Base-by-base conservation (phyloP, 2,888 invertebrate genomes). In the Asteroscopus sphinx region DNA sequence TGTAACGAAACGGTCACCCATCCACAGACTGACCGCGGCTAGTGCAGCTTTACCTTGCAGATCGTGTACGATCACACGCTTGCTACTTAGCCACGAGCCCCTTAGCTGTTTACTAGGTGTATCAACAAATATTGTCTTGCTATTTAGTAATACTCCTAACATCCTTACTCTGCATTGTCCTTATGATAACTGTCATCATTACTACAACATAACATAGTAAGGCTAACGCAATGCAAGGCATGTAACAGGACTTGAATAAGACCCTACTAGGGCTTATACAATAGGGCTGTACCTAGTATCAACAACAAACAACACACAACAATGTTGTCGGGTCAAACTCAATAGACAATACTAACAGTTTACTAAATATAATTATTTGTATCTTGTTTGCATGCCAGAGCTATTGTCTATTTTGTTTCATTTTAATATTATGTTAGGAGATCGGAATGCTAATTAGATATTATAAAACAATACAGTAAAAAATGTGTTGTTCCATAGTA, bases 231-330 rank as follows among this genome's bases (percentile, higher is more conserved):
- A 48, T 59, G 42, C 52, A 62, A 49, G 30, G 41, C 55, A 45
- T 69, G 70, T 80, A 61, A 81, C 48, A 69, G 47, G 54, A 59
- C 68, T 79, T 77, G 59, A 46, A 72, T 81, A 82, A 79, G 67
- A 79, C 62, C 79, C 73, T 77, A 75, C 61, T 69, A 78, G 69
- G 58, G 60, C 71, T 76, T 63, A 63, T 41, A 69, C 72, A 77
- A 77, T 54, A 63, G 62, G 52, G 16, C 45, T 35, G 6, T 21
- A 0, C 40, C 52, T 57, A 58, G 49, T 62, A 55, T 51, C 37
- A 62, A 64, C 55, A 64, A 37, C 25, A 36, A 40, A 52, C 8
- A 53, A 56, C 15, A 30, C 56, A 51, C 37, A 48, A 61, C 67
- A 74, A 60, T 64, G 67, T 68, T 70, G 65, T 65, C 77, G 56